These are phyloP conservation scores for Diorhabda carinulata DNA, from an alignment of 1,140 invertebrate species.

Conservation along the genomic window DNA sequence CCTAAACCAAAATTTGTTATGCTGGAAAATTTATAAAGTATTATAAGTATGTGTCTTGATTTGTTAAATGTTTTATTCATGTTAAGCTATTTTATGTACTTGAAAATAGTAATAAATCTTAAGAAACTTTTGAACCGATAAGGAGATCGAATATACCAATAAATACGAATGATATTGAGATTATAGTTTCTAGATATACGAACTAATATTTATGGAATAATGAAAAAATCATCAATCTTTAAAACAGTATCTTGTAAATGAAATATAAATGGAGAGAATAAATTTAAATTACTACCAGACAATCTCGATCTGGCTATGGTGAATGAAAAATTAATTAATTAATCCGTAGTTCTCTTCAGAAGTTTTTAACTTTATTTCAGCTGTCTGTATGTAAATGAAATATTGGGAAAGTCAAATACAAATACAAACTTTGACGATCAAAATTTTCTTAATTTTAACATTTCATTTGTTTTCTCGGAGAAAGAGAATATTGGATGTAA, in stretches of 20 bases:
- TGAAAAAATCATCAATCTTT: too few species aligned
- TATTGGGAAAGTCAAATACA: not conserved
- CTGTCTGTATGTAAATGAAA: conserved; percentile 2
- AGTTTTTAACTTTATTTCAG: conserved; percentile 1
- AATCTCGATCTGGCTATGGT: not conserved
- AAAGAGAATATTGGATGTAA: not conserved
- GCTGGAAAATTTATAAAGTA: not conserved
- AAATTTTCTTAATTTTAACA: too few species aligned
- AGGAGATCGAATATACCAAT: too few species aligned
- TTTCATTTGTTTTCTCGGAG: not conserved
- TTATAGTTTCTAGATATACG: too few species aligned
- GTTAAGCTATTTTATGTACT: not conserved
- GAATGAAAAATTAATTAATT: conserved; percentile 7
- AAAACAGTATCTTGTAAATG: too few species aligned
- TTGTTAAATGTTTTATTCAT: not conserved
- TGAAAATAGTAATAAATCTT: too few species aligned
- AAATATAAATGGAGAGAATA: too few species aligned
- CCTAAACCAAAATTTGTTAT: not conserved
- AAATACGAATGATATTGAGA: too few species aligned
- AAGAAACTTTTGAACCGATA: too few species aligned
- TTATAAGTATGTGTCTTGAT: not conserved
- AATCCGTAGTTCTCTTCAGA: not conserved
- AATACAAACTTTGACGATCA: not conserved
- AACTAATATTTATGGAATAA: too few species aligned
- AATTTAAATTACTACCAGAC: too few species aligned